These are phyloP conservation scores for Sorex maritimensis DNA, from an alignment of 2,797 vertebrate genomes.

Conservation along the genomic window DNA sequence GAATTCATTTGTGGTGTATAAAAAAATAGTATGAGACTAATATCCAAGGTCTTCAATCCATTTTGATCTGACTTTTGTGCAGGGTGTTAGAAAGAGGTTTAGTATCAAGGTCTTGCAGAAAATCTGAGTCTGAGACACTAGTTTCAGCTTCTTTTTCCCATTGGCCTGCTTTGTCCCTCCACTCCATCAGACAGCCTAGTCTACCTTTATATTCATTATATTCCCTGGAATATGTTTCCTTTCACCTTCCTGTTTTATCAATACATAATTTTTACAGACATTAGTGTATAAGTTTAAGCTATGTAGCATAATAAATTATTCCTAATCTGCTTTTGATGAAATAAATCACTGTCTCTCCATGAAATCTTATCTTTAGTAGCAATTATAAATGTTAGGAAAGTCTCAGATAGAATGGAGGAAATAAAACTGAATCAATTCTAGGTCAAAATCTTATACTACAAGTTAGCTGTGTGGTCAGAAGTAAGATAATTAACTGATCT, in stretches of 20 bases:
- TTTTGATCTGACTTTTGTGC: too few relatives aligned
- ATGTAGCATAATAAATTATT: background rate
- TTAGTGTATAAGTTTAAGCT: background rate
- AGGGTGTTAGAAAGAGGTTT: background rate
- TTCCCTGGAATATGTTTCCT: background rate
- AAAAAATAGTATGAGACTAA: too few relatives aligned
- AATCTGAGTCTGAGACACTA: background rate
- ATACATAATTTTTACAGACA: background rate
- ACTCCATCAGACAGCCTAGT: background rate
- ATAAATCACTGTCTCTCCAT: background rate
- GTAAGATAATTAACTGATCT: slow-evolving; percentile 43
- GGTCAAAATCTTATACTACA: background rate
- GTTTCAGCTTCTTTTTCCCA: background rate
- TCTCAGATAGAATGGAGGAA: background rate
- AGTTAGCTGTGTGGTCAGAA: background rate
- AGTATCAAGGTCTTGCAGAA: slow-evolving; percentile 1
- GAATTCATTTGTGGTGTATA: too few relatives aligned
- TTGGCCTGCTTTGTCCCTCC: background rate
- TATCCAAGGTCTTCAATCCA: too few relatives aligned
- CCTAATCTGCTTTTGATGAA: slow-evolving; percentile 6
- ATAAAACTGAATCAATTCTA: background rate
- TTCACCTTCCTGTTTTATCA: background rate
- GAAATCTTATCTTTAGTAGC: slow-evolving; percentile 31
- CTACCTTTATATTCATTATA: background rate
- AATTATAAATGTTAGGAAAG: slow-evolving; percentile 60